Conservation (phyloP, 2,113 vertebrate species). For the Phoxinus phoxinus region DNA sequence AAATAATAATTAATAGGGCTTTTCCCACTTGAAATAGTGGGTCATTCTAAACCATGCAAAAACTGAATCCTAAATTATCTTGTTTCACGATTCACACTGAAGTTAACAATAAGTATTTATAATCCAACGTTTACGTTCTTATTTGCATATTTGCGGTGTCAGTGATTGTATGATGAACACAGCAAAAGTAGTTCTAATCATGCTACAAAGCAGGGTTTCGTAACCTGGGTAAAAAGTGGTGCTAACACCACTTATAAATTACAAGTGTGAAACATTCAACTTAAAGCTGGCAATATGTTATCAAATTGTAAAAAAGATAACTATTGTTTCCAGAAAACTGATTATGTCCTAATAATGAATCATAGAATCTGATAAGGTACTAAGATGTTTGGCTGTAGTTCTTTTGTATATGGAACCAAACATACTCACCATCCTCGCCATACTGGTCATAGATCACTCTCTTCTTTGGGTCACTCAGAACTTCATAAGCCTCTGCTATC, state of each 20-base stretch:
- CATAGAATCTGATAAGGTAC: neutral
- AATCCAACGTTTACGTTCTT: neutral
- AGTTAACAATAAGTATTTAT: neutral
- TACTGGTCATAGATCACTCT: conserved; percentile 93
- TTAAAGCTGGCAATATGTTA: neutral
- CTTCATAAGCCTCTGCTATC: conserved; percentile 95
- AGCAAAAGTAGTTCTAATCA: too few species aligned
- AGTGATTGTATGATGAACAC: too few species aligned
- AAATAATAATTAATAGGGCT: neutral
- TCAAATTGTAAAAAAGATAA: neutral
- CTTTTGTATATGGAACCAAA: neutral
- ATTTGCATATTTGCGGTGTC: too few species aligned
- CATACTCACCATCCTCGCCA: conserved; percentile 92
- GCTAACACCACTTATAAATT: too few species aligned
- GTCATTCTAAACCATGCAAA: neutral
- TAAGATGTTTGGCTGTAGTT: neutral
- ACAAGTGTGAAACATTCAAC: neutral
- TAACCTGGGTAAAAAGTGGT: too few species aligned
- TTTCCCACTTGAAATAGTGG: neutral
- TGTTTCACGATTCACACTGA: neutral
- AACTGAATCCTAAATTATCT: neutral
- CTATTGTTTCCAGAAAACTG: neutral
- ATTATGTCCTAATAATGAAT: neutral
- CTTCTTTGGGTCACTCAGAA: conserved; percentile 98
- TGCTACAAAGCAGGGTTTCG: too few species aligned